phyloP scores from a whole-genome alignment of 2,888 invertebrate genomes.

The Sisyra terminalis region DNA sequence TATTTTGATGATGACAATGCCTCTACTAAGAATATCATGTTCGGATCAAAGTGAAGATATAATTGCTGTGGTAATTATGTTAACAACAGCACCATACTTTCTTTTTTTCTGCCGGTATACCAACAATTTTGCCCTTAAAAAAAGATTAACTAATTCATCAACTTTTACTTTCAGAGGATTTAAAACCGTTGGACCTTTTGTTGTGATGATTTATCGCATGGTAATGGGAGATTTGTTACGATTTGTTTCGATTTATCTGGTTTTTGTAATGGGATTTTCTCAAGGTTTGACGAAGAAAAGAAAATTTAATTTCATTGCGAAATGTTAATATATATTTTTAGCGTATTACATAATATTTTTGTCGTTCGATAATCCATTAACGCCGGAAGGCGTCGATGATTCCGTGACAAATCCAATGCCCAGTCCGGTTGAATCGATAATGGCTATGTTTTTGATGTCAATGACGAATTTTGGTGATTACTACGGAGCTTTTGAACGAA shows the following conservation, averaged over 20 bases:
- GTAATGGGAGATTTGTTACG: slow-evolving; percentile 89
- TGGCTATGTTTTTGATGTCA: slow-evolving; percentile 98
- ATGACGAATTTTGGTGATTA: slow-evolving; percentile 93
- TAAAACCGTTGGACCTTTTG: slow-evolving; percentile 96
- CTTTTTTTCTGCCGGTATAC: slow-evolving; percentile 94
- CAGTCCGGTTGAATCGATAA: slow-evolving; percentile 84
- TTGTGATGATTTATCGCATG: slow-evolving; percentile 99
- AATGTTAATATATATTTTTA: slow-evolving; percentile 22
- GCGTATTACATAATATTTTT: slow-evolving; percentile 85
- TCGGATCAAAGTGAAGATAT: slow-evolving; percentile 79
- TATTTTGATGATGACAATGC: slow-evolving; percentile 69
- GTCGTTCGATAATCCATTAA: slow-evolving; percentile 70
- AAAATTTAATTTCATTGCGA: neutral
- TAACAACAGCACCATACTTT: slow-evolving; percentile 92
- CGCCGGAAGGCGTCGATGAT: slow-evolving; percentile 69
- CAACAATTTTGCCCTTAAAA: too few relatives aligned
- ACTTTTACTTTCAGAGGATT: slow-evolving; percentile 57
- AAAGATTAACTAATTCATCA: neutral
- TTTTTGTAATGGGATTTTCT: slow-evolving; percentile 94
- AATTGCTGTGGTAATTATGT: slow-evolving; percentile 82
- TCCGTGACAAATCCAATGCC: slow-evolving; percentile 74
- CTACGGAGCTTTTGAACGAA: slow-evolving; percentile 76
- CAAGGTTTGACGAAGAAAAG: slow-evolving; percentile 69
- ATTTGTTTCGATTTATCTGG: slow-evolving; percentile 91
- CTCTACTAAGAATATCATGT: slow-evolving; percentile 71